A percentile compares a stretch with the other conserved stretches of the same genome.
These are phyloP conservation scores for Drosophila testacea DNA, from an alignment of 2,888 invertebrate species.

Conservation along the genomic window DNA sequence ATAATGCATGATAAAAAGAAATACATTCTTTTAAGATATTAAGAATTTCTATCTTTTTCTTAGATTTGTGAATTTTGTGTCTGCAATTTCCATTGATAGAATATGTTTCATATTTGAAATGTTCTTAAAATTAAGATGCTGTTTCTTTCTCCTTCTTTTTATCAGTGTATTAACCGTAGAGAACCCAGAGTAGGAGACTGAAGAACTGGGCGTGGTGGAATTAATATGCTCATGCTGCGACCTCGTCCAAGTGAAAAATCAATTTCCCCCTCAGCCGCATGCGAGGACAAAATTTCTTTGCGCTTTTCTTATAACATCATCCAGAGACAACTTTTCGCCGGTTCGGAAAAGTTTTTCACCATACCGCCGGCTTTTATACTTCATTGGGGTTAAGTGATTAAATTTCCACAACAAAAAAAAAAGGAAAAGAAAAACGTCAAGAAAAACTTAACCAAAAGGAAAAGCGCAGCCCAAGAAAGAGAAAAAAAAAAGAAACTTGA, in stretches of 20 bases:
- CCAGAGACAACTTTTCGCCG: slow-evolving; percentile 50
- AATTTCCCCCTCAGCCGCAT: slow-evolving; percentile 52
- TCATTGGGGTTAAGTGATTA: slow-evolving; percentile 81
- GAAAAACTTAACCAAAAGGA: background rate
- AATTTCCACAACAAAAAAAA: slow-evolving; percentile 64
- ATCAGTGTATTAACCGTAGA: background rate
- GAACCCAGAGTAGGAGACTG: background rate
- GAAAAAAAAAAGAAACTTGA: background rate
- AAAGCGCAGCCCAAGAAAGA: background rate
- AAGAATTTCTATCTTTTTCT: too few species aligned
- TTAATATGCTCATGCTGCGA: slow-evolving; percentile 74
- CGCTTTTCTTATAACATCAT: slow-evolving; percentile 25
- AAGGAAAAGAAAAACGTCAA: slow-evolving; percentile 1
- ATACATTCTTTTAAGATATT: too few species aligned
- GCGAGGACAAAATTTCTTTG: slow-evolving; percentile 13
- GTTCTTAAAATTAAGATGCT: too few species aligned
- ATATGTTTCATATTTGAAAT: too few species aligned
- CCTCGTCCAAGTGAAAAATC: slow-evolving; percentile 76
- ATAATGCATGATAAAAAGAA: too few species aligned
- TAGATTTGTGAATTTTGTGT: too few species aligned
- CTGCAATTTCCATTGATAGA: too few species aligned
- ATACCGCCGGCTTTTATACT: slow-evolving; percentile 61
- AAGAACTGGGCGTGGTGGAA: slow-evolving; percentile 45
- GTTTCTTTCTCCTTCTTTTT: too few species aligned
- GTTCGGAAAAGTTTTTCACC: slow-evolving; percentile 46